A percentile compares a stretch with the other conserved stretches of the same genome.
Evolutionary conservation across 2,113 vertebrate genomes (phyloP).

Genomic region (Elaphurus davidianus): DNA sequence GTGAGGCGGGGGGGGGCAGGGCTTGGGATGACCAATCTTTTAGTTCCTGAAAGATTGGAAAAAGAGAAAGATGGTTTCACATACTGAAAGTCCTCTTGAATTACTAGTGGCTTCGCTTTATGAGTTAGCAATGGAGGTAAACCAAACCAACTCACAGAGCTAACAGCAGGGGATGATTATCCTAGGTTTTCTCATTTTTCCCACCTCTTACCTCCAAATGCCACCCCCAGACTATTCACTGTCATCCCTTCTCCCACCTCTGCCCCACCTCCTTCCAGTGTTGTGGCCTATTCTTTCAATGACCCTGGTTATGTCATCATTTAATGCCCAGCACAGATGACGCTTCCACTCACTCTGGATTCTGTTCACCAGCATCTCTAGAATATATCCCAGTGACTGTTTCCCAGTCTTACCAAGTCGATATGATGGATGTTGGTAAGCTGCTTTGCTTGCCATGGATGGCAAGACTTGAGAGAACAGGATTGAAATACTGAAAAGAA

Average conservation of each 20-base stretch:
- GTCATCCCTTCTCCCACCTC: too few species aligned
- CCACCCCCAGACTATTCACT: fast-evolving
- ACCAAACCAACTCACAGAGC: not conserved
- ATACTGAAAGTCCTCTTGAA: not conserved
- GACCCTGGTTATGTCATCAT: too few species aligned
- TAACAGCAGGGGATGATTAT: not conserved
- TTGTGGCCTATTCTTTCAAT: not conserved
- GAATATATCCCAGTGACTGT: not conserved
- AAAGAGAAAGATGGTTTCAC: not conserved
- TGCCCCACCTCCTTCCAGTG: not conserved
- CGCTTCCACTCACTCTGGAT: not conserved
- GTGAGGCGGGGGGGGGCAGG: not conserved
- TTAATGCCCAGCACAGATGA: not conserved
- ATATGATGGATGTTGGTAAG: fast-evolving
- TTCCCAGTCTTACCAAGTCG: too few species aligned
- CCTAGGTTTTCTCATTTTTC: not conserved
- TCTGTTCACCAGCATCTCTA: not conserved
- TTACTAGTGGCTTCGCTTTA: not conserved
- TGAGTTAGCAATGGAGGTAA: not conserved
- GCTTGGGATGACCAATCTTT: not conserved
- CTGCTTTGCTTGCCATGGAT: not conserved
- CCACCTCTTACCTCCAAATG: not conserved
- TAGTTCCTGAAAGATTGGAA: not conserved
- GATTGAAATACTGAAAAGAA: not conserved
- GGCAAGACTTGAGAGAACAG: not conserved